Conservation (phyloP, 2,888 invertebrate species). For the Resseliella maxima region DNA sequence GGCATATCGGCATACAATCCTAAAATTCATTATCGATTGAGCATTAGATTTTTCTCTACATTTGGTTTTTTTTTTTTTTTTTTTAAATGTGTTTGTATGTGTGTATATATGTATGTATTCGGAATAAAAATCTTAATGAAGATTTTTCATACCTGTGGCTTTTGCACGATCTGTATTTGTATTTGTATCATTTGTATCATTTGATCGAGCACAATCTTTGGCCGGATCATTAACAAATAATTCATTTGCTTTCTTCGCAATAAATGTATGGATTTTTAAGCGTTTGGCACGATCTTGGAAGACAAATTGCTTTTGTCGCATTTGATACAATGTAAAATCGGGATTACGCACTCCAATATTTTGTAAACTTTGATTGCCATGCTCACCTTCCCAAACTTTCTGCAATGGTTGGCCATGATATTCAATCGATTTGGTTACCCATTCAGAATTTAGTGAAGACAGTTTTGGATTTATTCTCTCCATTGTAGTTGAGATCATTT, state of each 20-base stretch:
- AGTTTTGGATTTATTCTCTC: neutral
- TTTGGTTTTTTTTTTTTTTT: neutral
- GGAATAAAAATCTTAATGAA: too few relatives aligned
- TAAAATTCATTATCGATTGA: slow-evolving; percentile 62
- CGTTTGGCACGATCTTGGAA: slow-evolving; percentile 87
- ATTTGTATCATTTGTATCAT: neutral
- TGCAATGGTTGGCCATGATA: slow-evolving; percentile 89
- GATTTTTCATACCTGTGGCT: slow-evolving; percentile 25
- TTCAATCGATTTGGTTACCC: slow-evolving; percentile 78
- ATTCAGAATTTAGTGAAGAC: slow-evolving; percentile 19
- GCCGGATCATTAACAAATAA: slow-evolving; percentile 74
- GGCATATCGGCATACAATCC: slow-evolving; percentile 86
- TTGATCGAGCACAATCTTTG: slow-evolving; percentile 67
- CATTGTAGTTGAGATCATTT: neutral
- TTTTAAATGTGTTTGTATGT: neutral
- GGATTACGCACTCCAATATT: slow-evolving; percentile 73
- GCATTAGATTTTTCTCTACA: neutral
- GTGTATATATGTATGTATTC: too few relatives aligned
- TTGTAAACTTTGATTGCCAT: slow-evolving; percentile 79
- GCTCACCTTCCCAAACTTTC: slow-evolving; percentile 88
- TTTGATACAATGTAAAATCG: slow-evolving; percentile 81
- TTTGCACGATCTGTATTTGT: neutral
- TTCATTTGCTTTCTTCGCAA: slow-evolving; percentile 84
- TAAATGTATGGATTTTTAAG: slow-evolving; percentile 86
- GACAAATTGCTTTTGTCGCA: slow-evolving; percentile 82